Evolutionary conservation across 2,888 invertebrate genomes (phyloP).

Genomic region (Asteroscopus sphinx): DNA sequence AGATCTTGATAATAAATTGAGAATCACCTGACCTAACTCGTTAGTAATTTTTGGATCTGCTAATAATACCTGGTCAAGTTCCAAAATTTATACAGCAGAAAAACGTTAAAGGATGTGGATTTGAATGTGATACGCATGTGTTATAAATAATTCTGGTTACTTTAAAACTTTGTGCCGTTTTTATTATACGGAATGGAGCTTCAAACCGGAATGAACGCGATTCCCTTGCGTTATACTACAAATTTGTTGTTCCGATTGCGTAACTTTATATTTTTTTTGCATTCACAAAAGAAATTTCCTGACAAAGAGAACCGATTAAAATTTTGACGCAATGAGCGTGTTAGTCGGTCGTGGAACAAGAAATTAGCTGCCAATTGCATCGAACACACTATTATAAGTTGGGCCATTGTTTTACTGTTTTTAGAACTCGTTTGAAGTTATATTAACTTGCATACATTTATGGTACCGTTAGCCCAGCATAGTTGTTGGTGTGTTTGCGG

Average conservation of each 20-base stretch:
- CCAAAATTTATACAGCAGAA: conserved; percentile 22
- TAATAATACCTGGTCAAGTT: conserved; percentile 20
- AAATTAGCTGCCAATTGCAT: conserved; percentile 89
- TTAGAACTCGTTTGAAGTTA: conserved; percentile 79
- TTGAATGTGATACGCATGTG: conserved; percentile 37
- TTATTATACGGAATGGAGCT: conserved; percentile 37
- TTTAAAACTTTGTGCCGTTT: conserved; percentile 35
- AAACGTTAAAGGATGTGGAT: conserved; percentile 45
- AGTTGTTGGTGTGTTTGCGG: conserved; percentile 38
- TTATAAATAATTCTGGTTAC: conserved; percentile 48
- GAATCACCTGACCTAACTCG: conserved; percentile 10
- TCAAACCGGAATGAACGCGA: conserved; percentile 44
- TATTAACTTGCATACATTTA: conserved; percentile 64
- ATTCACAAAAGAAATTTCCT: conserved; percentile 60
- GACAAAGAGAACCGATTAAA: conserved; percentile 79
- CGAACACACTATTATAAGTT: conserved; percentile 88
- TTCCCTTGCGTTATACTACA: conserved; percentile 35
- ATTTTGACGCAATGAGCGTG: conserved; percentile 78
- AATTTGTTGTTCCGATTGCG: conserved; percentile 49
- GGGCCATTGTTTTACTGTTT: conserved; percentile 84
- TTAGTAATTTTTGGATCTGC: conserved; percentile 12
- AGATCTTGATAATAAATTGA: conserved; percentile 17
- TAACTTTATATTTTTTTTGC: conserved; percentile 57
- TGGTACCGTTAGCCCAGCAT: conserved; percentile 62
- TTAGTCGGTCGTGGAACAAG: conserved; percentile 75